A percentile compares a stretch with the other conserved stretches of the same genome.
Evolutionary conservation across 2,113 vertebrate species (phyloP).

Genomic region (Chaetodon trifascialis): DNA sequence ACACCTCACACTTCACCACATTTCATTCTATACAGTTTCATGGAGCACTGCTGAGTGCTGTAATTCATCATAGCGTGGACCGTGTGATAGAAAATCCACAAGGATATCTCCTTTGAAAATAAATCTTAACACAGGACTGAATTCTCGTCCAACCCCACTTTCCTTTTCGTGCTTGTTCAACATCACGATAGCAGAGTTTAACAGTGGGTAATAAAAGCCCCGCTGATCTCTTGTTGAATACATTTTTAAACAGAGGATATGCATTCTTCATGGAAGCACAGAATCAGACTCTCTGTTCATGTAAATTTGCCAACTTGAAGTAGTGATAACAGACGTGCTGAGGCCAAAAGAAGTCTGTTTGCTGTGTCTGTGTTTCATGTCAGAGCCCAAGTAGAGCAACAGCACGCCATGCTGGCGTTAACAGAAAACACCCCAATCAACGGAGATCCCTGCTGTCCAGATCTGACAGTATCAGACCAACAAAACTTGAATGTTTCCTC

Average conservation of each 20-base stretch:
- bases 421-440: conserved; percentile 23
- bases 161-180: neutral
- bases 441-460: conserved; percentile 40
- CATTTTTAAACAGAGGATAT: neutral
- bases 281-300: conserved; percentile 9
- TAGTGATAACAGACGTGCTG: conserved; percentile 17
- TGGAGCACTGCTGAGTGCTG: neutral
- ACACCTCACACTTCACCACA: neutral
- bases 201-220: neutral
- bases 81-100: neutral
- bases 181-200: neutral
- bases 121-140: neutral
- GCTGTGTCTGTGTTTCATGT: conserved; percentile 35
- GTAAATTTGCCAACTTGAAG: conserved; percentile 12
- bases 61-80: neutral
- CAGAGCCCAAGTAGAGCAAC: conserved; percentile 29
- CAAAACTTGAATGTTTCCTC: conserved; percentile 1
- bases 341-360: conserved; percentile 20
- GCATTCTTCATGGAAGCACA: conserved; percentile 12
- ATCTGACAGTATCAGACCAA: conserved; percentile 24
- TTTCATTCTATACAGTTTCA: neutral
- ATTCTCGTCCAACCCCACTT: neutral
- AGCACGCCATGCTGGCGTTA: conserved; percentile 22
- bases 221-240: neutral
- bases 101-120: neutral